Base-by-base conservation (phyloP, 2,113 vertebrate genomes). In the Neolamprologus kungweensis region DNA sequence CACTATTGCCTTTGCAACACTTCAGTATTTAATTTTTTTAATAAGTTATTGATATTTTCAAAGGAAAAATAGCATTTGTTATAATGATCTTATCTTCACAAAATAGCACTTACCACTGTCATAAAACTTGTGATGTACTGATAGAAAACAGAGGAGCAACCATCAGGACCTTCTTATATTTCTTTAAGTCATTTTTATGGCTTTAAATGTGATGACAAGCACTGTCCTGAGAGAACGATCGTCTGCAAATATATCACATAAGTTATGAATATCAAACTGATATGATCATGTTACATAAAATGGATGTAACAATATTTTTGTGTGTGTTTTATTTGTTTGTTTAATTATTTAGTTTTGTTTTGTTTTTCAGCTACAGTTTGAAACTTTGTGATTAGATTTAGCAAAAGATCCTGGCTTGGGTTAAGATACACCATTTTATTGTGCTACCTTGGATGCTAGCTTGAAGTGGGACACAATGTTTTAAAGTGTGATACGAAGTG, bases 371-470 rank as follows among this genome's bases (percentile, higher is more conserved):
- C 54, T 57, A 57, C 54, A 57, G 23, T 28, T 28, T 57, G 55
- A 57, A 57, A 16, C 23, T 28, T 57, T 57, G 55, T 57, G 23
- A 57, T 57, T 16, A 57, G 55, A 28, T 57, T 57, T 57, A 57
- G 13, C 55, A 57, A 57, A 57, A 57, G 23, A 57, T 9, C 55
- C 1, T 28, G 55, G 4, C 55, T 57, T 57, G 13, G 13, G 23
- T 57, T 28, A 28, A 57, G 23, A 57, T 57, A 57, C 55, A 28
- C 23, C 23, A 57, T 57, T 57, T 57, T 57, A 57, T 16, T 57
- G 54, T 0, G 3, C 54, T 57, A 57, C 12, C 23, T 57, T 14
- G 54, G 7, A 57, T 57, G 54, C 0, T 5, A 57, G 23, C 54
- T 57, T 57, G 54, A 57, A 28, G 12, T 57, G 23, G 23, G 23